A percentile compares a stretch with the other conserved stretches of the same genome.
Conservation (phyloP, 2,888 invertebrate species). For the Hyppa rectilinea region DNA sequence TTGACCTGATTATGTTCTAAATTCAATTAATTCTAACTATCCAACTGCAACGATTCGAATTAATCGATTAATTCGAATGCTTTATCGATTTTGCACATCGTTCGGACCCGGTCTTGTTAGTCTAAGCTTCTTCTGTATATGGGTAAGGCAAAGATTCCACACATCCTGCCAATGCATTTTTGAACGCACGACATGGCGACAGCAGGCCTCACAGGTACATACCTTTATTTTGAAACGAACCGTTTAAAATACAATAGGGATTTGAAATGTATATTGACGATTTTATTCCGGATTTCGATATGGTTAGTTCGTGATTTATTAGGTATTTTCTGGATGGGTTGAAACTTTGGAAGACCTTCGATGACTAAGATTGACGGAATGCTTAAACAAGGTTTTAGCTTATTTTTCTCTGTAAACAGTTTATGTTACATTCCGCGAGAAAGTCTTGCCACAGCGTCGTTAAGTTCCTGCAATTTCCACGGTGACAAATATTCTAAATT, state of each 20-base stretch:
- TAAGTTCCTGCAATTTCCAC: constrained; percentile 13
- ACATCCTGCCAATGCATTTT: constrained; percentile 62
- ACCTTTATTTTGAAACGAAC: constrained; percentile 64
- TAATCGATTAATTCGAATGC: constrained; percentile 69
- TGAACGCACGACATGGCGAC: constrained; percentile 61
- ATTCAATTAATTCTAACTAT: constrained; percentile 52
- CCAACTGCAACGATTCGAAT: constrained; percentile 57
- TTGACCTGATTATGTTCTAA: constrained; percentile 31
- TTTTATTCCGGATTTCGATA: constrained; percentile 52
- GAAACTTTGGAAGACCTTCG: constrained; percentile 2
- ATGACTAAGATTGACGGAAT: constrained; percentile 39
- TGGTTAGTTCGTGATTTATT: constrained; percentile 44
- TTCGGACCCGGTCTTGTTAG: constrained; percentile 58
- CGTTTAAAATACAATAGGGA: constrained; percentile 76
- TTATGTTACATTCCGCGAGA: neutral
- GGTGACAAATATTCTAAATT: neutral
- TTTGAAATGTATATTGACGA: constrained; percentile 58
- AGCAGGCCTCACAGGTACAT: constrained; percentile 51
- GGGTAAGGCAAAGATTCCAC: constrained; percentile 73
- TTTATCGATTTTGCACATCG: constrained; percentile 69
- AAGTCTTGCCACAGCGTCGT: neutral
- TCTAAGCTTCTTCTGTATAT: constrained; percentile 73
- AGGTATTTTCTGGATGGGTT: constrained; percentile 37
- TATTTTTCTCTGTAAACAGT: neutral
- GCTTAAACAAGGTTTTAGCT: neutral